phyloP scores from a whole-genome alignment of 2,797 vertebrate species.

The Macropus fuliginosus region DNA sequence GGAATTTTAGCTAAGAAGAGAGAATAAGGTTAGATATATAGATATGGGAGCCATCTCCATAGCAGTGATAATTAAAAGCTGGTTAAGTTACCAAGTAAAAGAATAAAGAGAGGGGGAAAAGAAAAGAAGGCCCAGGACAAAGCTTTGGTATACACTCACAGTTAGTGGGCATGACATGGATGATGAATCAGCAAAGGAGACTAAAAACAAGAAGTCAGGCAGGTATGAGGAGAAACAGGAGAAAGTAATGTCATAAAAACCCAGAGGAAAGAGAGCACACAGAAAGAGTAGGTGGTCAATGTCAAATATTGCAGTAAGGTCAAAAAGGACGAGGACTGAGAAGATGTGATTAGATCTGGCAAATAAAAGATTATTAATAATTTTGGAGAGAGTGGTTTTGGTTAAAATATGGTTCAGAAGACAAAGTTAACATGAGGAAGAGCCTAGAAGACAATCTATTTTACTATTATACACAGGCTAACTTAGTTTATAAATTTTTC shows the following conservation, averaged over 20 bases:
- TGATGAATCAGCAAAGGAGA: background rate
- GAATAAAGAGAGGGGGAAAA: too few relatives aligned
- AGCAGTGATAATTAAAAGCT: too few relatives aligned
- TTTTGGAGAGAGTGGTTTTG: background rate
- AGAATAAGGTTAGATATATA: background rate
- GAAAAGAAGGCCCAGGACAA: background rate
- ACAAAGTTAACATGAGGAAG: background rate
- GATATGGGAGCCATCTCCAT: too few relatives aligned
- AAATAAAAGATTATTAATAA: background rate
- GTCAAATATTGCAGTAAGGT: background rate
- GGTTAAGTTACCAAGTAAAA: too few relatives aligned
- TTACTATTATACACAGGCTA: background rate
- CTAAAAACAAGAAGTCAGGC: background rate
- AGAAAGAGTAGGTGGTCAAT: background rate
- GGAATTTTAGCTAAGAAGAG: background rate
- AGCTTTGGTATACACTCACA: background rate
- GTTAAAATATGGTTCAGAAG: background rate
- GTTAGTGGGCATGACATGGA: background rate
- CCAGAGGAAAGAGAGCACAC: background rate
- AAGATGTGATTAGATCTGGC: background rate
- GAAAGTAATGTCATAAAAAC: background rate
- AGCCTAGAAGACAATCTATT: background rate
- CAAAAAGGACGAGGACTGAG: background rate
- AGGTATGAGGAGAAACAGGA: background rate
- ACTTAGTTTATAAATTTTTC: background rate